phyloP scores from a whole-genome alignment of 2,797 vertebrate genomes.

The Poeciliopsis turneri region DNA sequence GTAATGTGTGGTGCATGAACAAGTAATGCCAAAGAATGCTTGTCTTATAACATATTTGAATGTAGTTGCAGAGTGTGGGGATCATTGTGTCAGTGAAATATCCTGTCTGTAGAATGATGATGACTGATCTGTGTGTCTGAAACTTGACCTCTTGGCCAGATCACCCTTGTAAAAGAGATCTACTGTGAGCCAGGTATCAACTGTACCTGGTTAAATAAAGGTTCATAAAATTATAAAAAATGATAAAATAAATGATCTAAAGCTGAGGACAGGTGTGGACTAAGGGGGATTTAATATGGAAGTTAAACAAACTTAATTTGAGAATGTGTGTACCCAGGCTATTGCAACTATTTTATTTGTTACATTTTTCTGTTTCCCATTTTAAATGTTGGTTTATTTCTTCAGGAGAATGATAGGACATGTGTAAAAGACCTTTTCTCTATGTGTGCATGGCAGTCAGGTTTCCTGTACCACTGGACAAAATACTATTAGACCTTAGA shows the following conservation, averaged over 20 bases:
- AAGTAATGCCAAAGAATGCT: no score
- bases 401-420: not conserved
- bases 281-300: not conserved
- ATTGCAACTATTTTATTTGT: not conserved
- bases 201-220: no score
- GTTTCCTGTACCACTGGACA: not conserved
- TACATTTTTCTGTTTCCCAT: not conserved
- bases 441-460: not conserved
- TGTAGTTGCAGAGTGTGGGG: not conserved
- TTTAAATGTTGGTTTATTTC: not conserved
- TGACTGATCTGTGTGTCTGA: no score
- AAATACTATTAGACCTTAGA: not conserved
- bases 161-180: no score
- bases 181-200: no score
- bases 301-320: not conserved
- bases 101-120: not conserved
- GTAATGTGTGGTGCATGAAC: no score
- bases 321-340: not conserved
- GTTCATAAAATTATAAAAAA: no score
- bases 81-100: not conserved
- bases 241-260: not conserved
- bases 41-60: not conserved
- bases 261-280: not conserved
- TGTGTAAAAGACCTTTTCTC: not conserved
- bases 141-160: no score